These are phyloP conservation scores for Sebastes jordani DNA, from an alignment of 2,797 vertebrate genomes.

Conservation along the genomic window DNA sequence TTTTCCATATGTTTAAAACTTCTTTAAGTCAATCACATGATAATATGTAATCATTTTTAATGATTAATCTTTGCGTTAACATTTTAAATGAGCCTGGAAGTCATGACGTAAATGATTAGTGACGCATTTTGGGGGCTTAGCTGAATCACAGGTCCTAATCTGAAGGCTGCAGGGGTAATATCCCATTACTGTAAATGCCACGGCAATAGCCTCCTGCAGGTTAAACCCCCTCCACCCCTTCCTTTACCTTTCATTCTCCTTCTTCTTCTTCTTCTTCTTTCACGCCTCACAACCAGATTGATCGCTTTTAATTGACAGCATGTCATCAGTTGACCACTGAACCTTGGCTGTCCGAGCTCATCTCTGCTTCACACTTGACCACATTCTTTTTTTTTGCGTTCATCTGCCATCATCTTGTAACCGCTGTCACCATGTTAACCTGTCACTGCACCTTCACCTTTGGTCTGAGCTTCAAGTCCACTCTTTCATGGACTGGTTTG, in stretches of 20 bases:
- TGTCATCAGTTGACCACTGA: constrained; percentile 68
- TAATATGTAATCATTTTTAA: background rate
- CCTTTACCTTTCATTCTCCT: constrained; percentile 21
- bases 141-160: constrained; percentile 23
- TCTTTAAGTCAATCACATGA: background rate
- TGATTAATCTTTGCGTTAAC: background rate
- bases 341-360: constrained; percentile 58
- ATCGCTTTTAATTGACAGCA: constrained; percentile 72
- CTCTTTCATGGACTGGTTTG: constrained; percentile 33
- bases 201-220: constrained; percentile 24
- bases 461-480: constrained; percentile 17
- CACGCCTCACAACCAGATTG: constrained; percentile 58
- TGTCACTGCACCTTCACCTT: constrained; percentile 30
- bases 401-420: constrained; percentile 29
- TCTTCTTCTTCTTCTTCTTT: constrained; percentile 12
- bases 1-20: background rate
- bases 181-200: constrained; percentile 36
- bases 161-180: constrained; percentile 35
- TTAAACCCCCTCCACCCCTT: constrained; percentile 24
- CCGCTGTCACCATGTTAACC: constrained; percentile 35
- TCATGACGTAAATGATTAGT: constrained; percentile 33
- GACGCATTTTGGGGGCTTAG: constrained; percentile 15
- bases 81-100: constrained; percentile 14
- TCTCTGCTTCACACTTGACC: constrained; percentile 56
- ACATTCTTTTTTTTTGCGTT: constrained; percentile 16